phyloP scores from a whole-genome alignment of 2,888 invertebrate species.

The Tetropium fuscum region DNA sequence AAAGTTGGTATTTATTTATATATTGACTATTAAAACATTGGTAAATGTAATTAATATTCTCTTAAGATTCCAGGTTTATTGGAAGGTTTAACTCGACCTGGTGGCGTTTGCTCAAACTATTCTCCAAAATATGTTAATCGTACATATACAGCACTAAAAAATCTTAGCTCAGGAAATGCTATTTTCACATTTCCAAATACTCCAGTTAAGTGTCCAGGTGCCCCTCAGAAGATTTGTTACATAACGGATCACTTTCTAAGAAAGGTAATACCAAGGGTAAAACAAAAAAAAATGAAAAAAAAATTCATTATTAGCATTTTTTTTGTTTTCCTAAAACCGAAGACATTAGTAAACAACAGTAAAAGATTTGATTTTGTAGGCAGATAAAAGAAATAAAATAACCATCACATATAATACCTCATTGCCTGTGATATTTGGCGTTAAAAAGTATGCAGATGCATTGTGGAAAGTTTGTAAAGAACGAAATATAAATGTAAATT shows the following conservation, averaged over 20 bases:
- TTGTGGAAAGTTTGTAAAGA: conserved; percentile 80
- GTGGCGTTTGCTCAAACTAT: conserved; percentile 91
- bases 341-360: background rate
- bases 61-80: conserved; percentile 85
- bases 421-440: conserved; percentile 91
- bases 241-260: conserved; percentile 88
- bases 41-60: conserved; percentile 10
- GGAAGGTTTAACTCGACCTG: conserved; percentile 78
- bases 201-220: conserved; percentile 97
- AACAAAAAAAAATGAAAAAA: background rate
- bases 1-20: conserved; percentile 69
- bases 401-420: conserved; percentile 88
- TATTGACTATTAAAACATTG: background rate
- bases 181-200: conserved; percentile 94
- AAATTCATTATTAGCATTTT: background rate
- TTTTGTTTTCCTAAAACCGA: background rate
- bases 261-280: conserved; percentile 70
- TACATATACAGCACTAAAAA: conserved; percentile 78
- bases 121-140: conserved; percentile 82
- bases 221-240: conserved; percentile 97
- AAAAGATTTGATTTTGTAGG: conserved; percentile 64
- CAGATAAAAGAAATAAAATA: conserved; percentile 77
- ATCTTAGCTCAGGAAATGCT: conserved; percentile 82
- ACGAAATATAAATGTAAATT: conserved; percentile 84
- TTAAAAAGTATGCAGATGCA: conserved; percentile 91